Percentiles rank a stretch among this genome's conserved stretches.
Evolutionary conservation across 2,888 invertebrate genomes (phyloP).

Genomic region (Empis stercorea): DNA sequence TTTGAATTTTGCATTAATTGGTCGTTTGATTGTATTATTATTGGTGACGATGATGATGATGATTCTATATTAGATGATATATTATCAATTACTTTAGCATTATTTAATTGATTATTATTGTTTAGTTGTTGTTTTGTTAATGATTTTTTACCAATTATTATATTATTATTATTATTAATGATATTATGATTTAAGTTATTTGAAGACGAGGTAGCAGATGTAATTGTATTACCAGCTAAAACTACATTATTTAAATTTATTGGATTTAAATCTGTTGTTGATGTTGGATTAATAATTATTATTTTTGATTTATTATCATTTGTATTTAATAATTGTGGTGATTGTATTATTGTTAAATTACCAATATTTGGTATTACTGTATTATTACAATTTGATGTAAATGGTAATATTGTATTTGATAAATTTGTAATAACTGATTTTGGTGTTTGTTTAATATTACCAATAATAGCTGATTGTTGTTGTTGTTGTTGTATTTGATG

Average conservation of each 20-base stretch:
- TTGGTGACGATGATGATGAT: background rate
- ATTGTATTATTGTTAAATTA: background rate
- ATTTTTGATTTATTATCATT: conserved; percentile 2
- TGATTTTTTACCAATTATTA: background rate
- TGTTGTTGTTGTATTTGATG: background rate
- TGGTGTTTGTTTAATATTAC: background rate
- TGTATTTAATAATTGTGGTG: background rate
- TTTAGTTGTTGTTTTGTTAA: background rate
- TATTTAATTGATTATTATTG: conserved; percentile 2
- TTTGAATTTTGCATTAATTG: background rate
- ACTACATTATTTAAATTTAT: conserved; percentile 3
- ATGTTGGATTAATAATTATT: background rate
- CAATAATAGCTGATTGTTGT: background rate
- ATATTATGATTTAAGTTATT: conserved; percentile 4
- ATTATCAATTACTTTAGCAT: conserved; percentile 6
- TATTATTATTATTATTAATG: conserved; percentile 4
- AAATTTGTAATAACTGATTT: background rate
- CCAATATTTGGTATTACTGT: background rate
- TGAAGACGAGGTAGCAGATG: conserved; percentile 6
- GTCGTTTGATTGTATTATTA: background rate
- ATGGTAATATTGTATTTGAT: background rate
- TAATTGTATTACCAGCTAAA: conserved; percentile 1
- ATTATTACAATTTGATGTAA: background rate
- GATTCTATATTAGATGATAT: background rate
- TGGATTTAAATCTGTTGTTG: background rate